Percentiles rank a stretch among this genome's conserved stretches.
Evolutionary conservation across 2,888 invertebrate genomes (phyloP).

Genomic region (Hydrotaea cyrtoneurina): DNA sequence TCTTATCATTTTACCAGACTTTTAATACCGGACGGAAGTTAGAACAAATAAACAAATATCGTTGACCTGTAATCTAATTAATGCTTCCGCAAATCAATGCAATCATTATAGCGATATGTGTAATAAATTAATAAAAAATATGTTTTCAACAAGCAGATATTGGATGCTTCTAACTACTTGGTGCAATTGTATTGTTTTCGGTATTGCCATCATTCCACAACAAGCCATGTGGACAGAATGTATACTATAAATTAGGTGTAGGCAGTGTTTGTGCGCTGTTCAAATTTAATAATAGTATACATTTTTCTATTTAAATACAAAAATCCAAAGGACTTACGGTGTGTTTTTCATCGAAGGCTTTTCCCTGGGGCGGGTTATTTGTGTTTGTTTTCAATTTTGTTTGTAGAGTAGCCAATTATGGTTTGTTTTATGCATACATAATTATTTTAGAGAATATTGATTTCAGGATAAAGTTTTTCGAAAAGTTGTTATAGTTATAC

Average conservation of each 20-base stretch:
- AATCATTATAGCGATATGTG: too few species aligned
- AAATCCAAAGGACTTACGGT: conserved; percentile 74
- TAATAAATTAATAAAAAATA: background rate
- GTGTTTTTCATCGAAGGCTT: conserved; percentile 77
- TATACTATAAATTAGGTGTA: conserved; percentile 23
- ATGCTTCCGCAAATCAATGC: background rate
- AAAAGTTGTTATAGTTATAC: conserved; percentile 28
- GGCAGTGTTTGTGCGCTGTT: conserved; percentile 50
- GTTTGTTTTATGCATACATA: background rate
- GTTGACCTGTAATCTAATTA: too few species aligned
- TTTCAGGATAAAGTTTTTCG: conserved; percentile 39
- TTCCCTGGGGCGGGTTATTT: conserved; percentile 73
- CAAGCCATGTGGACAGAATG: background rate
- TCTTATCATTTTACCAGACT: background rate
- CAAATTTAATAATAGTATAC: background rate
- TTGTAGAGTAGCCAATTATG: conserved; percentile 43
- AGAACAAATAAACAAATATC: background rate
- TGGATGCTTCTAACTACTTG: conserved; percentile 22
- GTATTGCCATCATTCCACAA: too few species aligned
- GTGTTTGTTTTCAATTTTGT: conserved; percentile 50
- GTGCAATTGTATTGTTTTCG: background rate
- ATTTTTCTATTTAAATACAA: conserved; percentile 53
- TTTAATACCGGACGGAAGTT: background rate
- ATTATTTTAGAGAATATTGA: conserved; percentile 32
- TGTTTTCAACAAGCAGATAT: background rate